These are phyloP conservation scores for Adelges cooleyi DNA, from an alignment of 1,140 invertebrate genomes.

Conservation along the genomic window DNA sequence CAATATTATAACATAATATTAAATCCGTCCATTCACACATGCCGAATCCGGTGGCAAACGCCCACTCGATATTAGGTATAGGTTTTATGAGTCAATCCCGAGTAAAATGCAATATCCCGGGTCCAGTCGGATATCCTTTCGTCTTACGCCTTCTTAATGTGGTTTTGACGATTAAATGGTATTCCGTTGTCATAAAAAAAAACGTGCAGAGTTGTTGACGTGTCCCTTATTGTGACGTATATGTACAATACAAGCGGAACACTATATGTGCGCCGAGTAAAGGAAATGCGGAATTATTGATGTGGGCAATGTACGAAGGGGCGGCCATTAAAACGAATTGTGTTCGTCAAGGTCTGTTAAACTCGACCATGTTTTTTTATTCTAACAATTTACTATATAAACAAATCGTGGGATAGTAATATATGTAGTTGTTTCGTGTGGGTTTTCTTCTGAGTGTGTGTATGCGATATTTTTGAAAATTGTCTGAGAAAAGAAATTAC, in stretches of 20 bases:
- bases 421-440: no score
- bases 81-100: constrained; percentile 12
- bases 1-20: not conserved
- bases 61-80: constrained; percentile 14
- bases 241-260: not conserved
- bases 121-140: constrained; percentile 12
- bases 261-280: not conserved
- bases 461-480: no score
- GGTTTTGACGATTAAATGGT: not conserved
- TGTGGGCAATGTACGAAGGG: constrained; percentile 19
- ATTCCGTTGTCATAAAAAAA: not conserved
- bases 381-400: not conserved
- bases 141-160: not conserved
- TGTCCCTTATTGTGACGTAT: not conserved
- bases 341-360: constrained; percentile 24
- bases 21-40: constrained; percentile 6
- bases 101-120: constrained; percentile 9
- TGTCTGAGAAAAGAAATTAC: no score
- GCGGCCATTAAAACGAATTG: constrained; percentile 27
- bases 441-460: no score
- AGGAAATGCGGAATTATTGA: constrained; percentile 28
- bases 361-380: constrained; percentile 2
- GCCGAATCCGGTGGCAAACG: constrained; percentile 11
- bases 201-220: not conserved
- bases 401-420: constrained; percentile 8